Evolutionary conservation across 2,888 invertebrate species (phyloP).

Genomic region (Aleiodes testaceus): DNA sequence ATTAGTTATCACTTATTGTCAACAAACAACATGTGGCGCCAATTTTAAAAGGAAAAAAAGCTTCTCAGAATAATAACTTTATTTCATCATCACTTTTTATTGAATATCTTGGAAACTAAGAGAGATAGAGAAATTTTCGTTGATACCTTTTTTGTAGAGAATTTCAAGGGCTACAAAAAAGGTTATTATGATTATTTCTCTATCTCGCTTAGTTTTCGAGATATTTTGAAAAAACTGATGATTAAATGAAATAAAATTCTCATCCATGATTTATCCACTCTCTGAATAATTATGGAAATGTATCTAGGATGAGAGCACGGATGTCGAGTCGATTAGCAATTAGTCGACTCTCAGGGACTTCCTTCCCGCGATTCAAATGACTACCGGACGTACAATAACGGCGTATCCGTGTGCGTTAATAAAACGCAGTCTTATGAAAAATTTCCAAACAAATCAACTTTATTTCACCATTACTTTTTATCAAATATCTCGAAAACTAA

Average conservation of each 20-base stretch:
- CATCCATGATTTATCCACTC: background rate
- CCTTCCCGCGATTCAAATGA: constrained; percentile 45
- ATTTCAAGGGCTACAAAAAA: no score
- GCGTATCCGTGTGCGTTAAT: constrained; percentile 20
- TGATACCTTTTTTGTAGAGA: no score
- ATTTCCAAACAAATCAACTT: no score
- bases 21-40: no score
- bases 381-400: constrained; percentile 43
- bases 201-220: no score
- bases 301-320: constrained; percentile 17
- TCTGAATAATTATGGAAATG: constrained; percentile 18
- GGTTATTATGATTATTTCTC: no score
- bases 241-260: background rate
- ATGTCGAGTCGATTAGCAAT: constrained; percentile 46
- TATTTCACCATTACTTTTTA: no score
- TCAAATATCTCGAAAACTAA: no score
- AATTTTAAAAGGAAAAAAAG: background rate
- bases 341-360: constrained; percentile 47
- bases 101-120: no score
- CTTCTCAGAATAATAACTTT: constrained; percentile 40
- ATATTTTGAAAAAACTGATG: no score
- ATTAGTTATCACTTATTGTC: background rate
- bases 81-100: constrained; percentile 31
- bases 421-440: background rate
- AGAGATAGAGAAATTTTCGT: no score